Percentiles rank a stretch among this genome's conserved stretches.
Evolutionary conservation across 2,113 vertebrate genomes (phyloP).

Genomic region (Onychorhynchus coronatus): DNA sequence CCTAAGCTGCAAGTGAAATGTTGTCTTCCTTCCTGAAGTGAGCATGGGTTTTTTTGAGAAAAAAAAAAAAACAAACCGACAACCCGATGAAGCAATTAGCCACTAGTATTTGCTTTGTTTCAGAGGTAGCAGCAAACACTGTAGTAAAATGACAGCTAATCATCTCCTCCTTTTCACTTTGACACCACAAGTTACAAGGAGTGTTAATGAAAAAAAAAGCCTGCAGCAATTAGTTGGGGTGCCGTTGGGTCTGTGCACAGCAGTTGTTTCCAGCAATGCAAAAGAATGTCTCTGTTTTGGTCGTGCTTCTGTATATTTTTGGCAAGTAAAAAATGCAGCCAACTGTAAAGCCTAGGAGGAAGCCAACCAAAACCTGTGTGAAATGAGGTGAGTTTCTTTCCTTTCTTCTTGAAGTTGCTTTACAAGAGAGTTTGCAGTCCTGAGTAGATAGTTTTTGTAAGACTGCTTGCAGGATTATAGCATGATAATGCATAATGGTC

Average conservation of each 20-base stretch:
- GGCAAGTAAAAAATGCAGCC: background rate
- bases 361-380: background rate
- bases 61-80: background rate
- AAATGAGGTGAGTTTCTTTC: constrained; percentile 7
- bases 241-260: background rate
- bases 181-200: constrained; percentile 8
- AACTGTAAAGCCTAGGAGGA: background rate
- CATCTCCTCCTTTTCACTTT: constrained; percentile 39
- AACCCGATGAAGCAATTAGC: constrained; percentile 4
- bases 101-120: constrained; percentile 24
- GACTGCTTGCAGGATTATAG: background rate
- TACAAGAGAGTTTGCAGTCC: background rate
- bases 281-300: background rate
- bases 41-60: background rate
- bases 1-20: background rate
- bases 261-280: background rate
- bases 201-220: background rate
- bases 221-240: background rate
- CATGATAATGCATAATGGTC: accelerated
- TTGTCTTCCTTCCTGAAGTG: constrained; percentile 60
- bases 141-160: background rate
- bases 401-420: background rate
- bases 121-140: background rate
- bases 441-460: background rate
- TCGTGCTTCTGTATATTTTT: background rate